These are phyloP conservation scores for Halcyon senegalensis DNA, from an alignment of 2,113 vertebrate species.

Conservation along the genomic window DNA sequence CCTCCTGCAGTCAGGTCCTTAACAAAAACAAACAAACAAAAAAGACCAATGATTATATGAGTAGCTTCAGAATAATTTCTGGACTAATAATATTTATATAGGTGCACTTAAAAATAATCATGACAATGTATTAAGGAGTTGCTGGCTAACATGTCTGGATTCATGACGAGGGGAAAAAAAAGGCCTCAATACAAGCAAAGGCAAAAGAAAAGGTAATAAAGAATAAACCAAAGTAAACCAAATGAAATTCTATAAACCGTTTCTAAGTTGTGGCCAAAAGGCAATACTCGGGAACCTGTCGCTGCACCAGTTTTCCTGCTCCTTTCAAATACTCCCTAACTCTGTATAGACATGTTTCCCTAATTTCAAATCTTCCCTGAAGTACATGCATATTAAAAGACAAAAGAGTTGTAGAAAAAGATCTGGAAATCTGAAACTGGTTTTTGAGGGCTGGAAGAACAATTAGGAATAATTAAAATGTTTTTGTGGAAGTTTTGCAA, in stretches of 20 bases:
- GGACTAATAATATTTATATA: background rate
- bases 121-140: background rate
- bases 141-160: background rate
- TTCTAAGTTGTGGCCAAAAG: background rate
- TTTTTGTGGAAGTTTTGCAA: constrained; percentile 45
- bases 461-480: constrained; percentile 49
- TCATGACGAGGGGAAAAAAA: background rate
- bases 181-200: background rate
- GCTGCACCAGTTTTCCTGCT: background rate
- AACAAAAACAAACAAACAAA: background rate
- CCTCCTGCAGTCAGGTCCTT: background rate
- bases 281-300: background rate
- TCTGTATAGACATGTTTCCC: background rate
- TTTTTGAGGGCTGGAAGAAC: constrained; percentile 40
- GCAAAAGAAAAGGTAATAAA: background rate
- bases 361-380: background rate
- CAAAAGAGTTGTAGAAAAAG: background rate
- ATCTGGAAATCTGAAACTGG: background rate
- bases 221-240: background rate
- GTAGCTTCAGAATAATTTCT: background rate
- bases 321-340: background rate
- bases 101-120: background rate
- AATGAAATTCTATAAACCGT: background rate
- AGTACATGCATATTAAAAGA: background rate
- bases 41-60: background rate